Percentiles rank a stretch among this genome's conserved stretches.
phyloP scores from a whole-genome alignment of 2,888 invertebrate species.

The Cepaea hortensis region DNA sequence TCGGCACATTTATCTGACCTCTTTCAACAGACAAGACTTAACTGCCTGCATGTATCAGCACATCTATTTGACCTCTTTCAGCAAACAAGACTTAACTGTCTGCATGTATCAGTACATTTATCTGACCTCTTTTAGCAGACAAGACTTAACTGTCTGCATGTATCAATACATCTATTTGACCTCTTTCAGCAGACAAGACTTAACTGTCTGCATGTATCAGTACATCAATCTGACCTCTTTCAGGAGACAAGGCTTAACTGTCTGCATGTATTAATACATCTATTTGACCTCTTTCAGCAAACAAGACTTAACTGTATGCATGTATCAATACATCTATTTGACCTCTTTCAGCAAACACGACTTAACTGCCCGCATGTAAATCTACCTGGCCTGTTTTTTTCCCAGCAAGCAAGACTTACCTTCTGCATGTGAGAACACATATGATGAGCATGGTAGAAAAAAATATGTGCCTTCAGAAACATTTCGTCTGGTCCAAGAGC shows the following conservation, averaged over 20 bases:
- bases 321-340: neutral
- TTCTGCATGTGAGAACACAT: conserved; percentile 27
- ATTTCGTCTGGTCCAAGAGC: conserved; percentile 66
- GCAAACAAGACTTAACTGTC: neutral
- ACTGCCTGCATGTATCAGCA: neutral
- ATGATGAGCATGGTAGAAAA: conserved; percentile 43
- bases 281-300: too few species aligned
- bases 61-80: conserved; percentile 16
- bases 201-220: neutral
- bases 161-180: neutral
- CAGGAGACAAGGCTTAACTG: neutral
- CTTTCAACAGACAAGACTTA: too few species aligned
- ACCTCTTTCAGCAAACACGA: conserved; percentile 29
- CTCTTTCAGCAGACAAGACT: conserved; percentile 26
- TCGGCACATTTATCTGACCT: too few species aligned
- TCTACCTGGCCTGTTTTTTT: neutral
- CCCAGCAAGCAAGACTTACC: neutral
- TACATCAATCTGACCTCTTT: neutral
- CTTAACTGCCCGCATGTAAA: neutral
- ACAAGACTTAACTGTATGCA: too few species aligned
- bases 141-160: too few species aligned
- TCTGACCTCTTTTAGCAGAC: too few species aligned
- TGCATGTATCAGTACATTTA: too few species aligned
- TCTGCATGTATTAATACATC: conserved; percentile 26
- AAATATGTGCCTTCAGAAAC: conserved; percentile 70